Percentiles rank a stretch among this genome's conserved stretches.
Conservation (phyloP, 1,140 invertebrate genomes). For the Bradynema listronoti region DNA sequence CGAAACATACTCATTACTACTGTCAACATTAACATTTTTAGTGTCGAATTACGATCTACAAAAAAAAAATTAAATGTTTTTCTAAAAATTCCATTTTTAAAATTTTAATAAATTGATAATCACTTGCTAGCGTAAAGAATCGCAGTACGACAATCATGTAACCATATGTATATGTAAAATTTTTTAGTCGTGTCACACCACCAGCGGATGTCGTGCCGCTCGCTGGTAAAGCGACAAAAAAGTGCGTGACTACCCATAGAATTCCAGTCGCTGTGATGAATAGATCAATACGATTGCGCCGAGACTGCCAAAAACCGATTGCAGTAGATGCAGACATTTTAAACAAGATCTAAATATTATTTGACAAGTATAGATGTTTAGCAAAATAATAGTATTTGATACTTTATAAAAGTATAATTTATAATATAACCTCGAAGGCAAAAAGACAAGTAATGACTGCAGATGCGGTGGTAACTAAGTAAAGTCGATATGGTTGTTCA, state of each 20-base stretch:
- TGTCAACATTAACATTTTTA: slow-evolving; percentile 99
- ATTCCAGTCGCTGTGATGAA: slow-evolving; percentile 91
- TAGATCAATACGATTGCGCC: slow-evolving; percentile 92
- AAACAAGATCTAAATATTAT: slow-evolving; percentile 75
- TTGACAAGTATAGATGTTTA: slow-evolving; percentile 1
- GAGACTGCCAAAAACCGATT: slow-evolving; percentile 92
- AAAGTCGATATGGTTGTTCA: slow-evolving; percentile 55
- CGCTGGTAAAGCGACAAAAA: slow-evolving; percentile 67
- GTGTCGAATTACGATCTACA: slow-evolving; percentile 74
- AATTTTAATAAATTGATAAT: slow-evolving; percentile 70
- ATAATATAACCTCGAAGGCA: slow-evolving; percentile 61
- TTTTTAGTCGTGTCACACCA: slow-evolving; percentile 50
- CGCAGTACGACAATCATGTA: slow-evolving; percentile 94
- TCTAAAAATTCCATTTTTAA: slow-evolving; percentile 1
- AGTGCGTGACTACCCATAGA: slow-evolving; percentile 91
- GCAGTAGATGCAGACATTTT: slow-evolving; percentile 98
- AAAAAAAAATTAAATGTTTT: slow-evolving; percentile 72
- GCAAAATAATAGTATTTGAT: background rate
- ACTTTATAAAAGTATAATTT: slow-evolving; percentile 3
- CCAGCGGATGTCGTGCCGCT: slow-evolving; percentile 23
- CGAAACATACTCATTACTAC: slow-evolving; percentile 97
- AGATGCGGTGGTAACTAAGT: slow-evolving; percentile 74
- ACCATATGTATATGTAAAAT: slow-evolving; percentile 76
- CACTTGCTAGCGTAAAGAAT: slow-evolving; percentile 95
- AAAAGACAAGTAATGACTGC: slow-evolving; percentile 68